Conservation (phyloP, 1,140 invertebrate species). For the Lordiphosa stackelbergi region DNA sequence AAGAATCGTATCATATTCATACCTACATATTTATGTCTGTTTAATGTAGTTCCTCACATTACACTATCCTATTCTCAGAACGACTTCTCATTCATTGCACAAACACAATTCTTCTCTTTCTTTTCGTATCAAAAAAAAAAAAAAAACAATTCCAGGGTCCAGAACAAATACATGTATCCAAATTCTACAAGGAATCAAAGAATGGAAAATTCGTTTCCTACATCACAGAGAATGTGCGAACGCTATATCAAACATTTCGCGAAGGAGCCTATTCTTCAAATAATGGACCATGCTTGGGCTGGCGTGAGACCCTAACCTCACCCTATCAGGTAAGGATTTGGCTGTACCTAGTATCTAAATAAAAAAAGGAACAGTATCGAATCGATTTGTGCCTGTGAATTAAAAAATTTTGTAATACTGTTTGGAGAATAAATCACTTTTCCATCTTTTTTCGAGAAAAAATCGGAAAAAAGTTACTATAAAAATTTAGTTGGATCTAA, state of each 20-base stretch:
- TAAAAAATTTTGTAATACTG: too few species aligned
- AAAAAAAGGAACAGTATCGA: too few species aligned
- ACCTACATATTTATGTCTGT: too few species aligned
- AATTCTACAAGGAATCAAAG: constrained; percentile 94
- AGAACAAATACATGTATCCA: constrained; percentile 92
- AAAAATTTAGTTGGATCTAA: too few species aligned
- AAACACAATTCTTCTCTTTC: constrained; percentile 42
- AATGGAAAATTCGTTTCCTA: constrained; percentile 92
- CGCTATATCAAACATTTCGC: constrained; percentile 93
- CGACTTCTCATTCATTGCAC: constrained; percentile 60
- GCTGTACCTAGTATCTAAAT: not conserved
- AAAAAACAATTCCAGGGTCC: constrained; percentile 84
- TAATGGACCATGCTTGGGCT: constrained; percentile 95
- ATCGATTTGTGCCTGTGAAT: too few species aligned
- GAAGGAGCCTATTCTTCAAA: constrained; percentile 95
- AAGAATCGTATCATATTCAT: too few species aligned
- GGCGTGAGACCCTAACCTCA: constrained; percentile 86
- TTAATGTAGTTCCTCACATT: not conserved
- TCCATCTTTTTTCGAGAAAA: too few species aligned
- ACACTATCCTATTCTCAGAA: constrained; percentile 17
- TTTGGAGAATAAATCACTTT: too few species aligned
- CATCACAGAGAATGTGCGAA: constrained; percentile 91
- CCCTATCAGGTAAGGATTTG: constrained; percentile 61
- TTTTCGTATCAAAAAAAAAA: constrained; percentile 11
- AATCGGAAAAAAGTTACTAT: too few species aligned